Percentiles rank a stretch among this genome's conserved stretches.
These are phyloP conservation scores for Archocentrus centrarchus DNA, from an alignment of 2,113 vertebrate species.

Conservation along the genomic window DNA sequence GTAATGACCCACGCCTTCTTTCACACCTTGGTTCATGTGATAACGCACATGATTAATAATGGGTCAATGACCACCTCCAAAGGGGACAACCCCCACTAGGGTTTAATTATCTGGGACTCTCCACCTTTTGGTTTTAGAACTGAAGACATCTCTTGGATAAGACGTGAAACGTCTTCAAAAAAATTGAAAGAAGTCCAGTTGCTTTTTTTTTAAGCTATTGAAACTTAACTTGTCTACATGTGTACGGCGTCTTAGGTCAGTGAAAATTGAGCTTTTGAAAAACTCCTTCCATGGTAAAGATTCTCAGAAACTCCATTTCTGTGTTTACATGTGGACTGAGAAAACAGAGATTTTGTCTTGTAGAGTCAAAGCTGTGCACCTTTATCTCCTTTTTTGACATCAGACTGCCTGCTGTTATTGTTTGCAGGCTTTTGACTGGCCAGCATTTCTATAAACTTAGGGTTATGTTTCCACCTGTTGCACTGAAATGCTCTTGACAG, in stretches of 20 bases:
- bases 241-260: not conserved
- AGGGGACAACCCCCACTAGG: too few species aligned
- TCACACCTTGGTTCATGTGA: too few species aligned
- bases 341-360: not conserved
- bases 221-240: rapidly evolving
- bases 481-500: not conserved
- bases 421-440: not conserved
- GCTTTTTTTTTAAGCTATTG: too few species aligned
- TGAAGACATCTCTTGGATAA: too few species aligned
- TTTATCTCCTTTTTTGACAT: not conserved
- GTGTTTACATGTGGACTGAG: not conserved
- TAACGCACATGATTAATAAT: too few species aligned
- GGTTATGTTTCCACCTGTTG: not conserved
- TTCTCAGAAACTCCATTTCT: not conserved
- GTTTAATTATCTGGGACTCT: too few species aligned
- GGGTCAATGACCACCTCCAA: too few species aligned
- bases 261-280: not conserved
- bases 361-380: not conserved
- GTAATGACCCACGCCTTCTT: too few species aligned
- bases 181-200: too few species aligned
- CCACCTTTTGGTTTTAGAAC: too few species aligned
- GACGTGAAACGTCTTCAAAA: too few species aligned
- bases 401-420: not conserved
- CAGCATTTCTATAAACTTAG: not conserved
- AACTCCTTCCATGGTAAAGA: not conserved